Conservation (phyloP, 2,797 vertebrate genomes). For the Ciconia nigra region DNA sequence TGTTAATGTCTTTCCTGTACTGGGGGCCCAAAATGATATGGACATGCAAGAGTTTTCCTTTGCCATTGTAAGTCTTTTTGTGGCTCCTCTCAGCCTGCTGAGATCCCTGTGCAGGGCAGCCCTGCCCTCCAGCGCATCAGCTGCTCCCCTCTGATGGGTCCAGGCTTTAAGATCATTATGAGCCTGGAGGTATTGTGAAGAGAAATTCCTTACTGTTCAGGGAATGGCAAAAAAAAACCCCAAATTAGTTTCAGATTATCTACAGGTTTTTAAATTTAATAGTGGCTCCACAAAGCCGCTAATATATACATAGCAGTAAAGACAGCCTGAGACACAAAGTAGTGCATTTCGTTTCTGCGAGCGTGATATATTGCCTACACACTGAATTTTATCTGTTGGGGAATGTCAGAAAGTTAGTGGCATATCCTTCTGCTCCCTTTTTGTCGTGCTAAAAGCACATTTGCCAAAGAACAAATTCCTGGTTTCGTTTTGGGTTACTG, state of each 20-base stretch:
- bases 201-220: neutral
- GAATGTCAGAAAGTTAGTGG: slow-evolving; percentile 18
- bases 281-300: neutral
- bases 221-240: neutral
- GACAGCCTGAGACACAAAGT: neutral
- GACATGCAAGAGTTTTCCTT: neutral
- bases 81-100: neutral
- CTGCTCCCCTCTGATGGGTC: neutral
- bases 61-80: neutral
- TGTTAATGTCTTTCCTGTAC: neutral
- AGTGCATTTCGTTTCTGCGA: neutral
- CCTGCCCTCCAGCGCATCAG: neutral
- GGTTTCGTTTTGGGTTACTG: neutral
- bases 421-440: slow-evolving; percentile 30
- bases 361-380: slow-evolving; percentile 4
- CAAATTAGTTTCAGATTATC: neutral
- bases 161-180: neutral
- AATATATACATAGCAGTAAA: neutral
- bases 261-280: neutral
- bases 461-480: neutral
- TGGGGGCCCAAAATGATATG: neutral
- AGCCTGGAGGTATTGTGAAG: neutral
- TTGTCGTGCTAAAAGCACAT: slow-evolving; percentile 15
- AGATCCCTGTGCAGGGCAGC: neutral
- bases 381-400: slow-evolving; percentile 2